Conservation (phyloP, 2,888 invertebrate species). For the Noctua janthe region DNA sequence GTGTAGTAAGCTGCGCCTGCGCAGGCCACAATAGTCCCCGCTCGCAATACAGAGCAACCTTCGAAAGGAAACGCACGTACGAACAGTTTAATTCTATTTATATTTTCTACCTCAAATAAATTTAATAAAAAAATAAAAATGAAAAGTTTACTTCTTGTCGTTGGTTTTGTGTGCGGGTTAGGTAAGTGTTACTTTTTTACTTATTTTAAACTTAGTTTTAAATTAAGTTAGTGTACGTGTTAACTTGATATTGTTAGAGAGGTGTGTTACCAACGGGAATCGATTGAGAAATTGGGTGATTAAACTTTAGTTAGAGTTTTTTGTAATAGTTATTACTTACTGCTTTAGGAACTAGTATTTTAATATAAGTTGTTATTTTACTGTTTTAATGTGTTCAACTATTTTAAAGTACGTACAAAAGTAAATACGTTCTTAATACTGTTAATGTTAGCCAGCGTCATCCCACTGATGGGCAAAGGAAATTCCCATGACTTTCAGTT, state of each 20-base stretch:
- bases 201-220: conserved; percentile 32
- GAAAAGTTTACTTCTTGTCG: conserved; percentile 81
- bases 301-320: conserved; percentile 17
- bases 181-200: conserved; percentile 77
- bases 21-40: conserved; percentile 75
- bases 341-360: background rate
- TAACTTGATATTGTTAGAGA: conserved; percentile 39
- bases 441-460: background rate
- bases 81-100: conserved; percentile 70
- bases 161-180: conserved; percentile 79
- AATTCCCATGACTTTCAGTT: background rate
- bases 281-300: conserved; percentile 55
- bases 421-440: background rate
- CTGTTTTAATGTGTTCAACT: background rate
- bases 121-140: conserved; percentile 70
- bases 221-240: conserved; percentile 31
- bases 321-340: background rate
- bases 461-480: background rate
- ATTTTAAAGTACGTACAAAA: background rate
- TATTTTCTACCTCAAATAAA: conserved; percentile 69
- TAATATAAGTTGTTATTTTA: background rate
- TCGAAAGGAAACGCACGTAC: conserved; percentile 85
- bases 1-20: conserved; percentile 73
- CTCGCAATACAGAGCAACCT: conserved; percentile 85
- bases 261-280: conserved; percentile 33